phyloP scores from a whole-genome alignment of 35 echinoderm and acorn worm genomes.

The Patiria miniata region DNA sequence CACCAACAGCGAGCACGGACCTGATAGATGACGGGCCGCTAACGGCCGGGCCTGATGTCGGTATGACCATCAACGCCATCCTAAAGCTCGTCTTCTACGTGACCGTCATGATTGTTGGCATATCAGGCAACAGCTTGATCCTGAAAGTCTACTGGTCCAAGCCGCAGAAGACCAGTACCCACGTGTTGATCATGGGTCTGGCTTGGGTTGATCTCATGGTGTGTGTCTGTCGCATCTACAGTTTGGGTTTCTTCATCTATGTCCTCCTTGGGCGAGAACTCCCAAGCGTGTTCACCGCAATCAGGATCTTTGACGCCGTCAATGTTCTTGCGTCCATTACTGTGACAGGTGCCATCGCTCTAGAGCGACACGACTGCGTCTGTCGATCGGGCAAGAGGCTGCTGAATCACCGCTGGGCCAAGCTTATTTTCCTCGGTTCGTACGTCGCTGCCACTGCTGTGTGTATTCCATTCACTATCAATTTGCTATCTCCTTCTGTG shows the following conservation, averaged over 20 bases:
- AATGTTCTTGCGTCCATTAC: background rate
- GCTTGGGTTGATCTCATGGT: background rate
- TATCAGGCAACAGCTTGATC: conserved; percentile 8
- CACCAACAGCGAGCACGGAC: no score
- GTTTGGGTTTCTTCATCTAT: background rate
- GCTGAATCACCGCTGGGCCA: background rate
- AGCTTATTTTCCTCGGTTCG: background rate
- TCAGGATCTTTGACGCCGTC: background rate
- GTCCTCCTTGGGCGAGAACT: background rate
- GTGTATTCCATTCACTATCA: background rate
- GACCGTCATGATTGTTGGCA: background rate
- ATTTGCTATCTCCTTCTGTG: background rate
- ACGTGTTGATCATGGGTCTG: background rate
- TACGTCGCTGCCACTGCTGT: background rate
- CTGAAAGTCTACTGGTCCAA: background rate
- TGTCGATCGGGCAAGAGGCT: conserved; percentile 6
- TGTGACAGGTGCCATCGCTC: conserved; percentile 11
- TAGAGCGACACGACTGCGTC: conserved; percentile 18
- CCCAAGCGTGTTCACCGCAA: background rate
- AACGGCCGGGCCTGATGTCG: no score
- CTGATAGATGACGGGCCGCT: no score
- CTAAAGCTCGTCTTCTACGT: background rate
- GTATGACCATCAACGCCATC: no score
- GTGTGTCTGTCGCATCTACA: background rate
- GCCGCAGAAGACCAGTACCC: background rate